Base-by-base conservation (phyloP, 2,888 invertebrate species). In the Melieria crassipennis region DNA sequence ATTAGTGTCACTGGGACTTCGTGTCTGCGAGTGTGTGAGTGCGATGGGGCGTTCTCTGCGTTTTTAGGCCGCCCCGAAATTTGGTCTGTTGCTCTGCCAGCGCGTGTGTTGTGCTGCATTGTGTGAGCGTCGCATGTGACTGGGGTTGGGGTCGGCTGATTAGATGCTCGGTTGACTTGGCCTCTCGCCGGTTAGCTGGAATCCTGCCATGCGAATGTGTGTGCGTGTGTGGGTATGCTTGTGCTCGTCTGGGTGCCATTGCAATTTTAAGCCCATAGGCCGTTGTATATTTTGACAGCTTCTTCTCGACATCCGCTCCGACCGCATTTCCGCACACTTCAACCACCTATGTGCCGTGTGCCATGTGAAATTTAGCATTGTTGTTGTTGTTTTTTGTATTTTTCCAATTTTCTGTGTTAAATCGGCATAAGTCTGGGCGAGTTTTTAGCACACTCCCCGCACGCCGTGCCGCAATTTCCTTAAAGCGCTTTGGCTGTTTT, bases 361-460 rank as follows among this genome's bases (percentile, higher is more conserved):
- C 6, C 58, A 52, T 52, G 52, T 13, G 1, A 57, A 57, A 10
- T 11, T 11, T 30, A 57, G 30, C 30, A 57, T 13, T 10, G 10
- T 57, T 57, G 30, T 30, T 30, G 30, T 30, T 30, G 30, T 2
- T 30, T 30, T 30, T 30, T 2, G n/a, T 57, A 10, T 57, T 57
- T 57, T 57, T 57, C 52, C 52, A 52, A 52, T 52, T 57, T 57
- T 30, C 30, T 57, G 57, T 57, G 30, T 57, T 30, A 57, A 57
- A 57, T 57, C 57, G 30, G n/a, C 9, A 5, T 13, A 57, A 57
- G 30, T 57, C 57, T 57, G 13, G 9, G 4, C 4, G 30, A 57
- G 57, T 57, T 57, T 57, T 16, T 16, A 5, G 57, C 16, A 30
- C 30, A 30, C 30, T 30, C 30, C 30, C 30, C 30, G 30, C 30